phyloP scores from a whole-genome alignment of 2,888 invertebrate species.

The Cephus rjabovi region DNA sequence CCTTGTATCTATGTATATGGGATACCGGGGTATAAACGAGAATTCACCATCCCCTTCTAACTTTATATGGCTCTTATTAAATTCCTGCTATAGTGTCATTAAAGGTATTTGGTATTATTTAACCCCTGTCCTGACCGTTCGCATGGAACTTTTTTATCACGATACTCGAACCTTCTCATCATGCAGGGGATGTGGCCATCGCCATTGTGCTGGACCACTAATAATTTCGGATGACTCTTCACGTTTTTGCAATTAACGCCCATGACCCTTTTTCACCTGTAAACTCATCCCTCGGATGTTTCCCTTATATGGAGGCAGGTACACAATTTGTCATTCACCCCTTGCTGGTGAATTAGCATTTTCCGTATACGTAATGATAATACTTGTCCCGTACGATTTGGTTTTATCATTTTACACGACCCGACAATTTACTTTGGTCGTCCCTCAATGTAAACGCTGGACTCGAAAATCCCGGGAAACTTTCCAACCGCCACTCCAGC shows the following conservation, averaged over 20 bases:
- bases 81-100: constrained; percentile 49
- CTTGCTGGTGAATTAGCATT: background rate
- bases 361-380: background rate
- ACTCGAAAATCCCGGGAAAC: background rate
- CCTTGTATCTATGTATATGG: constrained; percentile 19
- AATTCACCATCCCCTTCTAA: constrained; percentile 32
- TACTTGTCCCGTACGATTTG: background rate
- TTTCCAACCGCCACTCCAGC: background rate
- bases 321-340: background rate
- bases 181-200: background rate
- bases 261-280: background rate
- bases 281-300: background rate
- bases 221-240: background rate
- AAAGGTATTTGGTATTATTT: constrained; percentile 34
- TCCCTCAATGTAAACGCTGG: background rate
- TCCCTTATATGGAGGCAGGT: background rate
- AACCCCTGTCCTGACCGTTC: background rate
- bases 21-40: constrained; percentile 41
- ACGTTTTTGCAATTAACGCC: background rate
- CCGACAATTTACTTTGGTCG: background rate
- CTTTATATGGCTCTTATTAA: constrained; percentile 55
- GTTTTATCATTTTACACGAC: background rate
- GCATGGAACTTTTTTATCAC: background rate
- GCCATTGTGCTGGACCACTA: background rate
- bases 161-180: background rate